phyloP scores from a whole-genome alignment of 1,140 invertebrate species.

The Formica exsecta region DNA sequence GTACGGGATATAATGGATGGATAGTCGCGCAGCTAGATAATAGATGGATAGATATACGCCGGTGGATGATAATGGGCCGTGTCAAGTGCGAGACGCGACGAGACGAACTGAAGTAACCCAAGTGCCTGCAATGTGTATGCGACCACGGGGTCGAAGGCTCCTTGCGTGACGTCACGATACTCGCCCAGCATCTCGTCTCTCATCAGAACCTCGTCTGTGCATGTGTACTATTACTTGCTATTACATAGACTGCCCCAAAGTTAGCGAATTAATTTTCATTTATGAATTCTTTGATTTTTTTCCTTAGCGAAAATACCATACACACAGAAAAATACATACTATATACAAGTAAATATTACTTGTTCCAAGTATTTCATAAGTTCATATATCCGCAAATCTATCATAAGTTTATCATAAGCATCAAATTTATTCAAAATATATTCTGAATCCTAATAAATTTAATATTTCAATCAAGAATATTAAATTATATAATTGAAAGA shows the following conservation, averaged over 20 bases:
- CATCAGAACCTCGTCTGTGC: not conserved
- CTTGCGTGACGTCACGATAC: constrained; percentile 28
- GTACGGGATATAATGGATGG: constrained; percentile 78
- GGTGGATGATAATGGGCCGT: constrained; percentile 68
- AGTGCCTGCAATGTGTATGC: constrained; percentile 50
- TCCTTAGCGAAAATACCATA: not conserved
- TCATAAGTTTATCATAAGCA: too few relatives aligned
- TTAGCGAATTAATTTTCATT: not conserved
- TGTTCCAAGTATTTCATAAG: too few relatives aligned
- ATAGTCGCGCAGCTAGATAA: constrained; percentile 73
- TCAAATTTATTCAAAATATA: too few relatives aligned
- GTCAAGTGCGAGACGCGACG: constrained; percentile 63
- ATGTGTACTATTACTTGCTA: not conserved
- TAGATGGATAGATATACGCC: constrained; percentile 78
- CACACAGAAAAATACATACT: too few relatives aligned
- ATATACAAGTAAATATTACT: too few relatives aligned
- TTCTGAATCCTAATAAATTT: too few relatives aligned
- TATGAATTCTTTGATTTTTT: not conserved
- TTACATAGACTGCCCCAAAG: not conserved
- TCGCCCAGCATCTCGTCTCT: constrained; percentile 3
- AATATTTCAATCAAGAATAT: too few relatives aligned
- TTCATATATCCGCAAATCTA: too few relatives aligned
- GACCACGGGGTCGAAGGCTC: constrained; percentile 46
- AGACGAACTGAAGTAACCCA: constrained; percentile 53
- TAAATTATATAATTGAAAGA: too few relatives aligned